A percentile compares a stretch with the other conserved stretches of the same genome.
These are phyloP conservation scores for Drosophila melanogaster DNA, from an alignment of 1,140 invertebrate species.

Conservation along the genomic window DNA sequence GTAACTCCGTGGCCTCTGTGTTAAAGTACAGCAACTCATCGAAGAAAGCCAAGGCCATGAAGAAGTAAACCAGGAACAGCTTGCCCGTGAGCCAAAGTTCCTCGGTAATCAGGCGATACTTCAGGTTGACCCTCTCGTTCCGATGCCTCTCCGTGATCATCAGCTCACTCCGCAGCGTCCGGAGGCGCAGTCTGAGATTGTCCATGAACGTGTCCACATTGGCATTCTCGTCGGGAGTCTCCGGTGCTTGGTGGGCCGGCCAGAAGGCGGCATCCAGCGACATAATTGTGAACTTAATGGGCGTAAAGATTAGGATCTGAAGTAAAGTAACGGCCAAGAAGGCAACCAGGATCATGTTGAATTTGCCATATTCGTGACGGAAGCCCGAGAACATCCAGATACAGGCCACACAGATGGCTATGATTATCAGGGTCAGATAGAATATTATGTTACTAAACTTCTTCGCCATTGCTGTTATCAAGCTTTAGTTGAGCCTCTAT, in stretches of 20 bases:
- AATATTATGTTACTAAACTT: slow-evolving; percentile 12
- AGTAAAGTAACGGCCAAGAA: slow-evolving; percentile 5
- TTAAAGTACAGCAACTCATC: slow-evolving; percentile 41
- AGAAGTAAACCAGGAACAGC: slow-evolving; percentile 41
- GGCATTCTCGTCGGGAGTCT: not conserved
- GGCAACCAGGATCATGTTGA: slow-evolving; percentile 29
- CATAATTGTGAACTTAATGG: slow-evolving; percentile 33
- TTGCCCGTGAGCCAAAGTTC: slow-evolving; percentile 56
- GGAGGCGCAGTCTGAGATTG: slow-evolving; percentile 36
- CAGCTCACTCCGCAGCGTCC: slow-evolving; percentile 37
- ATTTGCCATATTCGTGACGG: slow-evolving; percentile 25
- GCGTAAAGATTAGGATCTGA: slow-evolving; percentile 39
- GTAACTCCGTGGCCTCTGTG: not conserved
- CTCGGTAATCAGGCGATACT: slow-evolving; percentile 40
- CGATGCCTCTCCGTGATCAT: slow-evolving; percentile 45
- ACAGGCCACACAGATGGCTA: not conserved
- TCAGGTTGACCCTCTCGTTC: slow-evolving; percentile 61
- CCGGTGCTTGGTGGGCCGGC: slow-evolving; percentile 15
- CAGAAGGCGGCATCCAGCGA: slow-evolving; percentile 37
- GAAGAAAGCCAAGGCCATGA: slow-evolving; percentile 22
- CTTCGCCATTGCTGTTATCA: not conserved
- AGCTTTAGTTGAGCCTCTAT: slow-evolving; percentile 5
- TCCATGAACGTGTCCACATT: slow-evolving; percentile 18
- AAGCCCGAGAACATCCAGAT: slow-evolving; percentile 42
- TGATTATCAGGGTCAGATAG: slow-evolving; percentile 8